Evolutionary conservation across 2,888 invertebrate genomes (phyloP).

Genomic region (Clepsis dumicolana): DNA sequence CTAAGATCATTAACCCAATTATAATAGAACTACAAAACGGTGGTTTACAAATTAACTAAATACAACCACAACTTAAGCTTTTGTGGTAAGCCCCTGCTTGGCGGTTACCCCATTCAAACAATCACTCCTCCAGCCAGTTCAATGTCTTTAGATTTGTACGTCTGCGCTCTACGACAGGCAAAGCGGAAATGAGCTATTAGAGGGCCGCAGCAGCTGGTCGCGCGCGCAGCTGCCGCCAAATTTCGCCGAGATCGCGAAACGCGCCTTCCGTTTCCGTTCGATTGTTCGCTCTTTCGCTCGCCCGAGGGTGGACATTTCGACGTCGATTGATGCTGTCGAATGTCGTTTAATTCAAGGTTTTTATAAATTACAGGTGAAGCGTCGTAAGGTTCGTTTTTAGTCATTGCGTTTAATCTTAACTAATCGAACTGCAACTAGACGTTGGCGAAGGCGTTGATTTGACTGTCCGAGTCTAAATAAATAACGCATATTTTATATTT

Average conservation of each 20-base stretch:
- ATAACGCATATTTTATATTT: too few species aligned
- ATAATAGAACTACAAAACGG: constrained; percentile 1
- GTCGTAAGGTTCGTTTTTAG: too few species aligned
- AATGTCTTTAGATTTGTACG: constrained; percentile 45
- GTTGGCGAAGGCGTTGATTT: too few species aligned
- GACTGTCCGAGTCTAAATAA: too few species aligned
- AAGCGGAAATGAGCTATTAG: constrained; percentile 83
- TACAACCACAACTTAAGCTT: constrained; percentile 1
- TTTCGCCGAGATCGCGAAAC: constrained; percentile 84
- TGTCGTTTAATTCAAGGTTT: constrained; percentile 54
- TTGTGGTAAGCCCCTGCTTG: constrained; percentile 16
- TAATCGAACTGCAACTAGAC: too few species aligned
- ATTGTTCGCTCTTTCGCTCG: constrained; percentile 70
- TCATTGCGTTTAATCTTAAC: too few species aligned
- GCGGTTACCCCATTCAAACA: constrained; percentile 38
- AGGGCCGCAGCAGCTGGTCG: constrained; percentile 68
- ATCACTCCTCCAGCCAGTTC: constrained; percentile 30
- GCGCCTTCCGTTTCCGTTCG: constrained; percentile 84
- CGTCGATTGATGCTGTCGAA: constrained; percentile 52
- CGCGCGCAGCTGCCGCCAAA: constrained; percentile 81
- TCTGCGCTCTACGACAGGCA: constrained; percentile 60
- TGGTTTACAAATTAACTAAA: background rate
- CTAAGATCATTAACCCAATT: background rate
- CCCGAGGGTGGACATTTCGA: constrained; percentile 75
- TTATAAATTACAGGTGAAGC: constrained; percentile 24